Evolutionary conservation across 2,113 vertebrate genomes (phyloP).

Genomic region (Eudorcas thomsonii): DNA sequence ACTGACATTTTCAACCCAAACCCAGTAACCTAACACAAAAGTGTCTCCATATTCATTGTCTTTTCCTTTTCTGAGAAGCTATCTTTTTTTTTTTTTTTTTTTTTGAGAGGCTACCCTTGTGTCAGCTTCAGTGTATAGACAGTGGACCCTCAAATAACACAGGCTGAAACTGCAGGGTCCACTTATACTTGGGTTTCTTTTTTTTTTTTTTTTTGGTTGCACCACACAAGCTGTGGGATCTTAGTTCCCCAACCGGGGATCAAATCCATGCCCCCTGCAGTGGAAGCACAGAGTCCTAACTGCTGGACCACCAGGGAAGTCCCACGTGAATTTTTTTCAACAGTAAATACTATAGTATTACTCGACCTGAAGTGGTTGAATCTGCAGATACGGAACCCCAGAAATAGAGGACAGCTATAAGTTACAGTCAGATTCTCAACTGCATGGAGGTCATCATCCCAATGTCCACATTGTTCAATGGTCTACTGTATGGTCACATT

Average conservation of each 20-base stretch:
- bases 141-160: background rate
- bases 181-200: background rate
- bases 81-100: background rate
- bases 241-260: background rate
- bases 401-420: background rate
- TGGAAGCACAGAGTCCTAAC: background rate
- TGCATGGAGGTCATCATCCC: background rate
- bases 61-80: too few relatives aligned
- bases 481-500: background rate
- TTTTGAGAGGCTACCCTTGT: background rate
- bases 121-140: background rate
- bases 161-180: background rate
- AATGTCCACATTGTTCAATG: background rate
- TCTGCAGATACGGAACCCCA: background rate
- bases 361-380: background rate
- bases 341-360: background rate
- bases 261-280: background rate
- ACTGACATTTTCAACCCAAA: background rate
- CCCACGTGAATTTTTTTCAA: background rate
- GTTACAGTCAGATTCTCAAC: background rate
- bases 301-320: rapidly evolving
- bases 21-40: too few relatives aligned
- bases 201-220: background rate
- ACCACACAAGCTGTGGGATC: background rate
- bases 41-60: too few relatives aligned